These are phyloP conservation scores for Cryptops parisi DNA, from an alignment of 2,888 invertebrate genomes.

Conservation along the genomic window DNA sequence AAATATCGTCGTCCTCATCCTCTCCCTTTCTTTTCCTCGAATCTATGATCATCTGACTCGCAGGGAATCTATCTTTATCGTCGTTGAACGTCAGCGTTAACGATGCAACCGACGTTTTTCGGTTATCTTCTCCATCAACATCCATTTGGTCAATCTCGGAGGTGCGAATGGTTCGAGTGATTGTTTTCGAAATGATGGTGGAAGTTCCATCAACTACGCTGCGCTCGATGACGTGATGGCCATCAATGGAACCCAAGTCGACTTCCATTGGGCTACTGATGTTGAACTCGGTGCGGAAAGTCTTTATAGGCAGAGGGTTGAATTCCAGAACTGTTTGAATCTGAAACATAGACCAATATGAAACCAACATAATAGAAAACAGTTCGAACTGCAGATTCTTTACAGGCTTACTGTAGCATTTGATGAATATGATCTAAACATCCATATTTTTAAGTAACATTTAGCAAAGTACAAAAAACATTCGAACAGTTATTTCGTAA, in stretches of 20 bases:
- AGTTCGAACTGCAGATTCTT: no score
- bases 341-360: no score
- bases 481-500: no score
- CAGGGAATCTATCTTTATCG: slow-evolving; percentile 8
- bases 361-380: no score
- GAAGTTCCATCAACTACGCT: slow-evolving; percentile 9
- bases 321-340: no score
- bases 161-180: slow-evolving; percentile 4
- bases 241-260: neutral
- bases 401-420: no score
- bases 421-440: no score
- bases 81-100: slow-evolving; percentile 19
- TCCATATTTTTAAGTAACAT: no score
- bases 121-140: slow-evolving; percentile 13
- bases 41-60: slow-evolving; percentile 13
- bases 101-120: slow-evolving; percentile 15
- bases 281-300: slow-evolving; percentile 71
- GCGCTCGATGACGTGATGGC: neutral
- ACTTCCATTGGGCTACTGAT: slow-evolving; percentile 35
- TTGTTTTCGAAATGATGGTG: slow-evolving; percentile 2
- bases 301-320: slow-evolving; percentile 28
- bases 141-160: slow-evolving; percentile 15
- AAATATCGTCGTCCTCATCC: slow-evolving; percentile 9
- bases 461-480: no score
- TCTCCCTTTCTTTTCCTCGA: neutral